Percentiles rank a stretch among this genome's conserved stretches.
Evolutionary conservation across 2,797 vertebrate species (phyloP).

Genomic region (Morus bassanus): DNA sequence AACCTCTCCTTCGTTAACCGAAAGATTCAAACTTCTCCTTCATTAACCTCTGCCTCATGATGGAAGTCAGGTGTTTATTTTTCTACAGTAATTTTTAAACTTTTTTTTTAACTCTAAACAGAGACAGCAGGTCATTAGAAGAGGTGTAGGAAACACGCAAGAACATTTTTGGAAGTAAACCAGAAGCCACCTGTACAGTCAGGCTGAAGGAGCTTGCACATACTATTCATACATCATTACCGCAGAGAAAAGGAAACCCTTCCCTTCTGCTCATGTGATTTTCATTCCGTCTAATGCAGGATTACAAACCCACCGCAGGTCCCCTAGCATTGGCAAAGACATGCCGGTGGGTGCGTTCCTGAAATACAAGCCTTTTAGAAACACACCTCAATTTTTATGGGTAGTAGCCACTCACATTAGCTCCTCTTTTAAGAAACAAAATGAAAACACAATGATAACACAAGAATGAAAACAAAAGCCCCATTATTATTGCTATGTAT

Average conservation of each 20-base stretch:
- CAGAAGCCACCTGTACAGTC: not conserved
- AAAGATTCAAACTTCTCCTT: no score
- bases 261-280: not conserved
- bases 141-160: not conserved
- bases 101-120: not conserved
- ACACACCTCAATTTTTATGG: not conserved
- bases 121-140: not conserved
- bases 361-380: not conserved
- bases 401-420: not conserved
- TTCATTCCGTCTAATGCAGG: not conserved
- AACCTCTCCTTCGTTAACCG: not conserved
- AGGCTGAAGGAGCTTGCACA: not conserved
- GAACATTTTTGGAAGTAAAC: not conserved
- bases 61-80: not conserved
- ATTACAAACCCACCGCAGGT: not conserved
- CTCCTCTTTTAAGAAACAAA: not conserved
- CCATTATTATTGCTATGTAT: not conserved
- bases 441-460: not conserved
- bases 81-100: not conserved
- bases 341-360: not conserved
- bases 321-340: not conserved
- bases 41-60: not conserved
- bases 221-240: not conserved
- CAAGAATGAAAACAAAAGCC: not conserved
- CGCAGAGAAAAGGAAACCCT: not conserved